Conservation (phyloP, 1,140 invertebrate species). For the Formica selysi region DNA sequence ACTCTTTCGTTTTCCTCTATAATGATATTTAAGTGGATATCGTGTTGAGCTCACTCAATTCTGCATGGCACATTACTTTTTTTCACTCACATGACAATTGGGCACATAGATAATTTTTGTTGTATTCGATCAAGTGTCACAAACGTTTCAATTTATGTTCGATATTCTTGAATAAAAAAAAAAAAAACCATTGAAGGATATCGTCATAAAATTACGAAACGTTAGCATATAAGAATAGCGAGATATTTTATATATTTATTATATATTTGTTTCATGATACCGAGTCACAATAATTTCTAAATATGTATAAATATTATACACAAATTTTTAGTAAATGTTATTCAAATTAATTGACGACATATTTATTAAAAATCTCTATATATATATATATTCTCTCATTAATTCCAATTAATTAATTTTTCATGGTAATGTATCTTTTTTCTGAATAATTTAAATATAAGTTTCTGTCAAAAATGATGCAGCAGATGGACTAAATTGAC, state of each 20-base stretch:
- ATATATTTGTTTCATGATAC: not conserved
- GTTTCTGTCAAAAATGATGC: not conserved
- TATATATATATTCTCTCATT: not conserved
- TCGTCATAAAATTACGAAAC: not conserved
- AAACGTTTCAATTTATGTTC: not conserved
- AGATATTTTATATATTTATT: constrained; percentile 16
- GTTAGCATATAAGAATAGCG: not conserved
- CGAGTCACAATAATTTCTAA: not conserved
- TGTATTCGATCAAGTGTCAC: not conserved
- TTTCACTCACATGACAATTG: not conserved
- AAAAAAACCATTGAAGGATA: not conserved
- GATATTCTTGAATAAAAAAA: not conserved
- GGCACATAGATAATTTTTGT: constrained; percentile 43
- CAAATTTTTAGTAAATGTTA: not conserved
- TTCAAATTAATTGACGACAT: too few species aligned
- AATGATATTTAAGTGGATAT: not conserved
- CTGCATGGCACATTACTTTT: constrained; percentile 41
- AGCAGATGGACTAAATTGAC: not conserved
- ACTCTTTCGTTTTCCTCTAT: constrained; percentile 12
- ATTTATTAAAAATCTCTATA: too few species aligned
- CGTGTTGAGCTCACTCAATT: constrained; percentile 24
- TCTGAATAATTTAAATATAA: not conserved
- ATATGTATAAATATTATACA: not conserved
- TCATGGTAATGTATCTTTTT: not conserved
- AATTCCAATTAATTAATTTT: constrained; percentile 11